phyloP scores from a whole-genome alignment of 1,140 invertebrate genomes.

The Zaprionus taronus region DNA sequence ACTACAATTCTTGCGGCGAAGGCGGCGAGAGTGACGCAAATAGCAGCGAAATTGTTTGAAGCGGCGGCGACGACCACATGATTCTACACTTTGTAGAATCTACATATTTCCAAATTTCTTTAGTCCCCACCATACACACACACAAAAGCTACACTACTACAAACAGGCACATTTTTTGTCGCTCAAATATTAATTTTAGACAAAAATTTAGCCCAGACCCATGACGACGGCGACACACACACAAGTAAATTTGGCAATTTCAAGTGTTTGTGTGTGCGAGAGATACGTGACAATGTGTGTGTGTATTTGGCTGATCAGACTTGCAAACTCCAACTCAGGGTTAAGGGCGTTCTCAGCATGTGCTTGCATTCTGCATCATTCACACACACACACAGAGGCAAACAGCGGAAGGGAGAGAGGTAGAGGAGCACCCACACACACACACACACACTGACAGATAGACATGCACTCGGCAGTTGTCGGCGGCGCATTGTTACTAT shows the following conservation, averaged over 20 bases:
- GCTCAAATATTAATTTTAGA: constrained; percentile 83
- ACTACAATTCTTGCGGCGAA: constrained; percentile 45
- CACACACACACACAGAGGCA: constrained; percentile 6
- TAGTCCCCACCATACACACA: constrained; percentile 29
- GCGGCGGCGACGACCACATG: constrained; percentile 63
- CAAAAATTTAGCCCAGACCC: constrained; percentile 60
- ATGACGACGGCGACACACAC: constrained; percentile 42
- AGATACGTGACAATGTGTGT: constrained; percentile 2
- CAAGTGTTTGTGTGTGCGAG: constrained; percentile 12
- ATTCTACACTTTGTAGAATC: constrained; percentile 58
- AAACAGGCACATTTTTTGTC: constrained; percentile 57
- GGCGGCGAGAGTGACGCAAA: constrained; percentile 68
- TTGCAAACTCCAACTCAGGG: constrained; percentile 61
- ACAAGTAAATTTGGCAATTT: constrained; percentile 38
- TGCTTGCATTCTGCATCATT: constrained; percentile 58
- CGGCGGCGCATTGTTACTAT: constrained; percentile 59
- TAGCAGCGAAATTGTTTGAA: constrained; percentile 61
- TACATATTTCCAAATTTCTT: constrained; percentile 73
- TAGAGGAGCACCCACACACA: constrained; percentile 30
- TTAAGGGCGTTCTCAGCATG: constrained; percentile 75
- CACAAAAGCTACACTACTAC: constrained; percentile 41
- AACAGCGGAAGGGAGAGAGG: constrained; percentile 16
- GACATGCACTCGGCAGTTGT: constrained; percentile 49
- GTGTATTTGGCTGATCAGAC: constrained; percentile 41
- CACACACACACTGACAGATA: constrained; percentile 33